Evolutionary conservation across 2,888 invertebrate genomes (phyloP), one percentile per base, ranked within the genome.

Genomic region (Nemapogon koenigi): DNA sequence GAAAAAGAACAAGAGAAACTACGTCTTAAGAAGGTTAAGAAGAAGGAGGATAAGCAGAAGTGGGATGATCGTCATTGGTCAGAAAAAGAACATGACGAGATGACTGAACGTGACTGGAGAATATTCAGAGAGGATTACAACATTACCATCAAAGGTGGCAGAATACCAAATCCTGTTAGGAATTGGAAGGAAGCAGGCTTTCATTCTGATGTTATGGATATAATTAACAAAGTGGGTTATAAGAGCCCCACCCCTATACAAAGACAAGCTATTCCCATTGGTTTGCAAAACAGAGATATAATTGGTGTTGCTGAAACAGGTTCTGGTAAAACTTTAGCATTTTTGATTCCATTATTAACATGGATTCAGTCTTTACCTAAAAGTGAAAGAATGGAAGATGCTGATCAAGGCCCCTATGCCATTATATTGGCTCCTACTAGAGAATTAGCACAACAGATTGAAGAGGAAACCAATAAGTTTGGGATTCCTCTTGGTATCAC

Each of bases 31-130:
- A 96, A 95, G 62, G 90, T 96, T 0, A 91, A 93, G 51, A 88
- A 90, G 55, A 94, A 94, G 65, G 98, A 99, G 75, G 98, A 97
- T 47, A 98, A 98, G 71, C 96, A 97, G 59, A 91, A 94, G 56
- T 98, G 95, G 94, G 99, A 99, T 67, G 98, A 99, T 62, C 85
- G 99, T 3, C 99, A 99, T 66, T 99, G 99, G 99, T 91, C 93
- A 3, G 97, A 98, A 56, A 99, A 99, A 63, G 88, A 88, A 7
- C 73, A 89, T 1, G 87, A 88, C 37, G 97, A 98, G 68, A 99
- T 99, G 99, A 94, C 93, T 0, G 98, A 99, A 64, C 83, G 99
- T 52, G 99, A 99, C 80, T 99, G 99, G 99, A 87, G 99, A 66
- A 99, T 99, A 54, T 99, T 99, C 65, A 85, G 97, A 46, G 99